A percentile compares a stretch with the other conserved stretches of the same genome.
phyloP scores from a whole-genome alignment of 2,888 invertebrate species.

The Fragum sueziense region DNA sequence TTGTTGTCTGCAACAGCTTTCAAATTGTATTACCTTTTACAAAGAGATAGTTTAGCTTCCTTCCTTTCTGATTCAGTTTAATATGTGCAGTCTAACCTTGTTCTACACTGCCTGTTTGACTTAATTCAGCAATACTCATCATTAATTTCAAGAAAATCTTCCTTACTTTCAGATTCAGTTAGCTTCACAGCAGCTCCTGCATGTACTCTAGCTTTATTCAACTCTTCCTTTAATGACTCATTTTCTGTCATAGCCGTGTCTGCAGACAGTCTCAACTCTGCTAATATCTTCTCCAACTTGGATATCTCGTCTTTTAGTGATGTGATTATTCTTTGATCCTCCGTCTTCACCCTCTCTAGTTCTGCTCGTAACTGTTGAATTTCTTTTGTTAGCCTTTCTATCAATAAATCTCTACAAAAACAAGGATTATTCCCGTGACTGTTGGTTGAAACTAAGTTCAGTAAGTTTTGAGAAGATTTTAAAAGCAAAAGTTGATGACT shows the following conservation, averaged over 20 bases:
- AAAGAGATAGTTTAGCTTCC: too few species aligned
- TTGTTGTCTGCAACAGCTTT: too few species aligned
- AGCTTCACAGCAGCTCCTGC: conserved; percentile 84
- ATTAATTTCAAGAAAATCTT: background rate
- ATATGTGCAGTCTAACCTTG: too few species aligned
- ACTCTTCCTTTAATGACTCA: conserved; percentile 82
- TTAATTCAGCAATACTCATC: too few species aligned
- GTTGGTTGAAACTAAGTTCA: too few species aligned
- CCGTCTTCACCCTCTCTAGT: conserved; percentile 86
- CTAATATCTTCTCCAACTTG: conserved; percentile 79
- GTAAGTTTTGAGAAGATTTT: too few species aligned
- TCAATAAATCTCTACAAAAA: conserved; percentile 84
- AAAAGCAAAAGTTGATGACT: too few species aligned
- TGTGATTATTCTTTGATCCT: conserved; percentile 84
- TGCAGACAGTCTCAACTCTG: conserved; percentile 76
- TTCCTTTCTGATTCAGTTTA: too few species aligned
- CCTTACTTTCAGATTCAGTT: conserved; percentile 81
- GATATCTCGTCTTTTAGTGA: conserved; percentile 82
- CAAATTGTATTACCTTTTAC: too few species aligned
- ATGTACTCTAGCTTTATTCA: conserved; percentile 84
- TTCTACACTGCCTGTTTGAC: too few species aligned
- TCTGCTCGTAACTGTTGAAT: conserved; percentile 86
- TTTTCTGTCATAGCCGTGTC: conserved; percentile 84
- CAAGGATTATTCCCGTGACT: too few species aligned
- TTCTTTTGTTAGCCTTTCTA: conserved; percentile 87